phyloP scores from a whole-genome alignment of 53 echinoderm and acorn worm species.

The Hippasteria phrygiana region DNA sequence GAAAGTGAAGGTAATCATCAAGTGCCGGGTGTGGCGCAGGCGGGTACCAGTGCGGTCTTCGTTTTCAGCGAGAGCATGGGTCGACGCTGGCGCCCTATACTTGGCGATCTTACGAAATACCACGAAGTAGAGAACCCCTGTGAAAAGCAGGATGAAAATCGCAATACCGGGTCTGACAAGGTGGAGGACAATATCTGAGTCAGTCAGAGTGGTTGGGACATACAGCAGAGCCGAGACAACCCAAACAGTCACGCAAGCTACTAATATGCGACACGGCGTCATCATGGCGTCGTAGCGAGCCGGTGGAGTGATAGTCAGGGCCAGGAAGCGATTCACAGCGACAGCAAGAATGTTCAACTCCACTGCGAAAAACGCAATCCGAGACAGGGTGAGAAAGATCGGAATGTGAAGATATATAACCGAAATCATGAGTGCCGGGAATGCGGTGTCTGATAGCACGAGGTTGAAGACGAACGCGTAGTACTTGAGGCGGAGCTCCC shows the following conservation, averaged over 20 bases:
- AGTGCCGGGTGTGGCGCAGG: not conserved
- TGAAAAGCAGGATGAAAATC: not conserved
- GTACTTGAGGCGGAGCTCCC: constrained; percentile 1
- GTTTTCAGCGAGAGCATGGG: not conserved
- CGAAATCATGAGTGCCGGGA: not conserved
- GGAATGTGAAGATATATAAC: not conserved
- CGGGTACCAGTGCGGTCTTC: not conserved
- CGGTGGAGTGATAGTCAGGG: not conserved
- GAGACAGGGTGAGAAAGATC: not conserved
- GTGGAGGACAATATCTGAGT: not conserved
- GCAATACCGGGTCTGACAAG: not conserved
- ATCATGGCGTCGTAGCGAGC: constrained; percentile 7
- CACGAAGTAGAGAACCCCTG: not conserved
- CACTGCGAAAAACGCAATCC: not conserved
- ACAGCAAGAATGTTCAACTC: not conserved
- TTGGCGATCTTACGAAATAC: not conserved
- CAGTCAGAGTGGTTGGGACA: not conserved
- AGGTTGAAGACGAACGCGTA: not conserved
- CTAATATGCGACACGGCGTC: not conserved
- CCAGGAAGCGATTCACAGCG: not conserved
- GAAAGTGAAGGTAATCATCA: not conserved
- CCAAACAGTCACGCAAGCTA: not conserved
- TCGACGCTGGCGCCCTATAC: not conserved
- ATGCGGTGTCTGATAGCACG: not conserved
- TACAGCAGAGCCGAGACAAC: not conserved